Evolutionary conservation across 2,797 vertebrate species (phyloP).

Genomic region (Scolopax rusticola): DNA sequence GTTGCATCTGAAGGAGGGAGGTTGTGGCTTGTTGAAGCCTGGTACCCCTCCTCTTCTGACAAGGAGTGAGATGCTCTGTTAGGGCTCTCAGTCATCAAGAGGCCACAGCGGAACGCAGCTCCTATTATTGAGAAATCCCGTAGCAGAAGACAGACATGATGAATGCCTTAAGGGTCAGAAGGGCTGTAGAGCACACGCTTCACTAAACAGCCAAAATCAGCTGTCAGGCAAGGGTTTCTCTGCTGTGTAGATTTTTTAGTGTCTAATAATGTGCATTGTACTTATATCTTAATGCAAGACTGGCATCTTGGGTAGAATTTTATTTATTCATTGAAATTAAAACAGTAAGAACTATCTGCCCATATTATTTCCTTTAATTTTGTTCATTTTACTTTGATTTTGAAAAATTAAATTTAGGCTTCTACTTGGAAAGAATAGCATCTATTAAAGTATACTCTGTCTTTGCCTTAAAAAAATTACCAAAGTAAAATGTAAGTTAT

Average conservation of each 20-base stretch:
- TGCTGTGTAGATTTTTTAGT: not conserved
- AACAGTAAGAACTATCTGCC: not conserved
- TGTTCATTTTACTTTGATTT: not conserved
- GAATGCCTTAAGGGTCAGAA: not conserved
- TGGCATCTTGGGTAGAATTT: not conserved
- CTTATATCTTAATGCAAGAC: not conserved
- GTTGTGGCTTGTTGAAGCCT: not conserved
- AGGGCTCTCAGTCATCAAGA: not conserved
- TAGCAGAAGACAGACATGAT: not conserved
- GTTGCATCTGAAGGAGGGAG: not conserved
- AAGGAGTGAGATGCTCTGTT: not conserved
- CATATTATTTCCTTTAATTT: not conserved
- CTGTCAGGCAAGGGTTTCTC: not conserved
- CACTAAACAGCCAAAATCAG: not conserved
- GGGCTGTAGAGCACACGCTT: not conserved
- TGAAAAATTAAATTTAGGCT: conserved; percentile 18
- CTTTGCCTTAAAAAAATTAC: conserved; percentile 33
- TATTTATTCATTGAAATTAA: not conserved
- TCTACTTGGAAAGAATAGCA: conserved; percentile 14
- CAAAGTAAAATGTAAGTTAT: conserved; percentile 41
- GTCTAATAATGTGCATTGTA: not conserved
- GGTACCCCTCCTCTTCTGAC: not conserved
- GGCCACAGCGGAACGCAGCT: not conserved
- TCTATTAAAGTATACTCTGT: not conserved
- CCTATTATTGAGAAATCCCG: not conserved